Conservation (phyloP, 2,113 vertebrate species). For the Hippocampus mohnikei region DNA sequence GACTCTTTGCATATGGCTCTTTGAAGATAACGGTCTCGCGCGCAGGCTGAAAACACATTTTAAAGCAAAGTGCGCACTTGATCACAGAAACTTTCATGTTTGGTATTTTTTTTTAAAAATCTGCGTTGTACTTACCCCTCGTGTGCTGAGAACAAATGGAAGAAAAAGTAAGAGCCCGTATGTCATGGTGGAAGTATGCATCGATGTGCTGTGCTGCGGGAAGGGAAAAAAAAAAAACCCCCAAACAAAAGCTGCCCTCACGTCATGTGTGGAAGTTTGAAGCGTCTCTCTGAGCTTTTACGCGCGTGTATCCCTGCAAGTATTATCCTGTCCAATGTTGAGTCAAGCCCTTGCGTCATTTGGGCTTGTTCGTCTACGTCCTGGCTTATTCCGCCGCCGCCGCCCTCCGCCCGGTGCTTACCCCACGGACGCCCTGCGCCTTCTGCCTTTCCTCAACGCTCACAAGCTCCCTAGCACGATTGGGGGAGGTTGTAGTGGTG, state of each 20-base stretch:
- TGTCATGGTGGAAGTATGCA: slow-evolving; percentile 30
- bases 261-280: slow-evolving; percentile 49
- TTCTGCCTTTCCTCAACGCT: not conserved
- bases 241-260: slow-evolving; percentile 34
- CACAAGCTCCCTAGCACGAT: not conserved
- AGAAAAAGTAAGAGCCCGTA: slow-evolving; percentile 36
- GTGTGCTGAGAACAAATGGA: slow-evolving; percentile 31
- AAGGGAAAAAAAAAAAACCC: not conserved
- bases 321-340: slow-evolving; percentile 55
- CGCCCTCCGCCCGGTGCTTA: not conserved
- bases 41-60: slow-evolving; percentile 5
- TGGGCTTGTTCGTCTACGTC: slow-evolving; percentile 38
- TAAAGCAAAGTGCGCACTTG: not conserved
- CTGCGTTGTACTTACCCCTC: slow-evolving; percentile 49
- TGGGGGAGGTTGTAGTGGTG: not conserved
- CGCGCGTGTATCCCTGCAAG: slow-evolving; percentile 53
- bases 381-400: not conserved
- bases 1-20: slow-evolving; percentile 19
- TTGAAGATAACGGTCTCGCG: slow-evolving; percentile 22
- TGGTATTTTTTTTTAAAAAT: too few species aligned
- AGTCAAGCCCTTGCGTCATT: slow-evolving; percentile 67
- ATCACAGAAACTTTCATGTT: not conserved
- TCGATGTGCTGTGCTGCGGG: not conserved
- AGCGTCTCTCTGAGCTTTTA: slow-evolving; percentile 31
- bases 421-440: not conserved